Base-by-base conservation (phyloP, 2,888 invertebrate species). In the Volucella zonaria region DNA sequence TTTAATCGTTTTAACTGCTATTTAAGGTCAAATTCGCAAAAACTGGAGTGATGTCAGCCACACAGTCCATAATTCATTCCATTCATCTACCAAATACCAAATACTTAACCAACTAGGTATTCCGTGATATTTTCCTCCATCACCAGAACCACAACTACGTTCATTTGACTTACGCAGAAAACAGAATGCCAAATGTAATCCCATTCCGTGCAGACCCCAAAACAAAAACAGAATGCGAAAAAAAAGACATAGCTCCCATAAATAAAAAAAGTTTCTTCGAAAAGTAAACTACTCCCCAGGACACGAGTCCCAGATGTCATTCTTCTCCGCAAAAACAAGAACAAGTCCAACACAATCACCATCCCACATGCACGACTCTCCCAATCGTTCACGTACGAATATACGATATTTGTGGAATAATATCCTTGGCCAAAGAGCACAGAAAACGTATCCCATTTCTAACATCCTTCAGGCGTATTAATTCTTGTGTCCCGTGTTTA, bases 391-490 rank as follows among this genome's bases (percentile, higher is more conserved):
- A 6, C 38, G 1, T 14, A 56, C 8, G 12, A 40, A 31, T 31
- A 6, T 31, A 31, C 6, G 18, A 23, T 23, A 23, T 23, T 31
- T 31, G 31, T 31, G 31, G 31, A 3, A 31, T 6, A 31, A 31
- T 31, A 31, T 31, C 31, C 31, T 31, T 31, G 31, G 31, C 31
- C 3, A 38, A 47, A 11, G 10, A 49, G 3, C 45, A 43, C 8
- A 51, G 18, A 58, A 78, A 75, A 45, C 40, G 61, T 73, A 67
- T 81, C 67, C 68, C 56, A 67, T 71, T 81, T 82, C 71, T 68
- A 49, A 47, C 62, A 68, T 82, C 82, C 78, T 64, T 67, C 43
- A 54, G 75, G 79, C 79, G 75, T 79, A 79, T 70, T 83, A 83
- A 83, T 79, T 79, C 66, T 75, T 66, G 54, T 59, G 59, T 79